These are phyloP conservation scores for Nasua narica DNA, from an alignment of 2,797 vertebrate genomes.

Conservation along the genomic window DNA sequence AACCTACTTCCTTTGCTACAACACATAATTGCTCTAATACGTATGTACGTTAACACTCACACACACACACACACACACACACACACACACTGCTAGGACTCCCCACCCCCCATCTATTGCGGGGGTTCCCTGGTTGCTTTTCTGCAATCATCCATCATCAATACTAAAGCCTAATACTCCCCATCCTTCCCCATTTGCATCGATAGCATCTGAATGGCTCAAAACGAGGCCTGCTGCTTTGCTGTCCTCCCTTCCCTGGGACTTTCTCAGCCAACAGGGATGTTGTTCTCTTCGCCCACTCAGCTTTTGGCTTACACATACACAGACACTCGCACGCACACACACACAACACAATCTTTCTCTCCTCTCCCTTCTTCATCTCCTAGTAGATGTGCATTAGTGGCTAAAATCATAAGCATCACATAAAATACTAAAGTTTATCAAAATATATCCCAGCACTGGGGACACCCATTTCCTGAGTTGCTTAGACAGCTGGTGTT, in stretches of 20 bases:
- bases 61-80: background rate
- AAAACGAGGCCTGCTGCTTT: background rate
- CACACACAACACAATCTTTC: background rate
- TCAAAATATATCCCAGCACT: background rate
- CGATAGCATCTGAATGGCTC: background rate
- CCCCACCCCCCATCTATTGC: background rate
- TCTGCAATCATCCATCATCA: background rate
- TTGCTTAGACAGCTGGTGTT: background rate
- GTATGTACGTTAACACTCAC: background rate
- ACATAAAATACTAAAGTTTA: background rate
- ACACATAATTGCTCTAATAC: background rate
- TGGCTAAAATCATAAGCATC: background rate
- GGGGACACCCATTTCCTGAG: background rate
- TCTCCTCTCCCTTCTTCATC: background rate
- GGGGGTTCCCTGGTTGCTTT: background rate
- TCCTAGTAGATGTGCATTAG: background rate
- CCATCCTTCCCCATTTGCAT: background rate
- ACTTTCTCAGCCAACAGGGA: background rate
- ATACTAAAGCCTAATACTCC: background rate
- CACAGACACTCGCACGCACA: no score
- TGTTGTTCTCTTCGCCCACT: background rate
- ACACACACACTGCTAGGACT: background rate
- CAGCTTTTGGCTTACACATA: background rate
- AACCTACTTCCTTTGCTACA: background rate
- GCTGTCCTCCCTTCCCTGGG: background rate